Base-by-base conservation (phyloP, 2,888 invertebrate genomes). In the Auanema freiburgensis region DNA sequence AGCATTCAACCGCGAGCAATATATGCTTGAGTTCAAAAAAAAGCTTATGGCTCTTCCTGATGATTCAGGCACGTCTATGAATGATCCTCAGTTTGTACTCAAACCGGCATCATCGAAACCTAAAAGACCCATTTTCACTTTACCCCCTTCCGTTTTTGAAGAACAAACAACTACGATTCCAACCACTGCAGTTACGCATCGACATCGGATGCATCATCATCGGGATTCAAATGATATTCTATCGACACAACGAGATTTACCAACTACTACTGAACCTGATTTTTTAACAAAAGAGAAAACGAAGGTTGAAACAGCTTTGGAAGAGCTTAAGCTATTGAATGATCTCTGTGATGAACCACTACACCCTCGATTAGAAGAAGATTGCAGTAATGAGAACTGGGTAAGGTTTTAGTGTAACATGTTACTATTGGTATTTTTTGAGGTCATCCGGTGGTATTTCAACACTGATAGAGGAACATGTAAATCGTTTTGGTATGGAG, bases 401-500 rank as follows among this genome's bases (percentile, higher is more conserved):
- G 66, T 59, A 24, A 41, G 40, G 1, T n/a, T n/a, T 12, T n/a
- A 54, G 14, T 14, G 21, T 54, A 24, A 24, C 23, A 12, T 24
- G 1, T 51, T 51, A 12, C n/a, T n/a, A n/a, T n/a, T n/a, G n/a
- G 18, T 11, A 16, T 11, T 63, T 23, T 14, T 49, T 46, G 21
- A 61, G 65, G 66, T 65, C 42, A 60, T 69, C 46, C 57, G 61
- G 46, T 71, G 68, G 67, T 71, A 67, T 58, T 74, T 71, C 65
- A 69, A 71, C 59, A 44, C 70, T 14, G 66, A 70, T 41, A 58
- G 65, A 33, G 67, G 71, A 1, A 46, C 65, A 8, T 81, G 81
- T 59, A 71, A 74, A 21, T 69, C 67, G 12, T 81, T 81, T 62
- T 82, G 81, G 79, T 80, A 78, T 42, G 81, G 79, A 42, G 80